These are phyloP conservation scores for Phalanger gymnotis DNA, from an alignment of 2,797 vertebrate species.

Conservation along the genomic window DNA sequence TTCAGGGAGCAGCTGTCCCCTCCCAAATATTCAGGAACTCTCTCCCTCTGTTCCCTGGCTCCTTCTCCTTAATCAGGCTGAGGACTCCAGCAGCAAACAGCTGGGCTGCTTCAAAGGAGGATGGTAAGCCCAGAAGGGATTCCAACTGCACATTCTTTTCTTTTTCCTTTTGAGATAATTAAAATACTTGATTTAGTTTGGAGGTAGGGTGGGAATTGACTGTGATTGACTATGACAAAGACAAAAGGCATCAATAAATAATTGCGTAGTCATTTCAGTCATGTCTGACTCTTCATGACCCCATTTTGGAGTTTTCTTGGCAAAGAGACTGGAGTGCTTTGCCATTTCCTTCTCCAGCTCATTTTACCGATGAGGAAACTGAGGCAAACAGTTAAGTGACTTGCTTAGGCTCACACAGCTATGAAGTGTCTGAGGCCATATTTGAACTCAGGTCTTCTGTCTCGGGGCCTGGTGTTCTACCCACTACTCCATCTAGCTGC, in stretches of 20 bases:
- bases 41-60: background rate
- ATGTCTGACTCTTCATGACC: background rate
- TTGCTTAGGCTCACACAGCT: background rate
- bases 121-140: background rate
- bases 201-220: background rate
- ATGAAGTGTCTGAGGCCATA: background rate
- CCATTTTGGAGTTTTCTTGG: background rate
- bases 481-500: background rate
- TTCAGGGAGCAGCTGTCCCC: background rate
- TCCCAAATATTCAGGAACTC: background rate
- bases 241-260: background rate
- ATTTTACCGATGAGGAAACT: background rate
- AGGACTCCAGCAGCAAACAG: background rate
- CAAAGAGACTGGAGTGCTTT: background rate
- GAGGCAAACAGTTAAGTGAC: background rate
- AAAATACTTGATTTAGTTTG: background rate
- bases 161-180: background rate
- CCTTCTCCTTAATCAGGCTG: background rate
- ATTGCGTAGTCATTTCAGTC: background rate
- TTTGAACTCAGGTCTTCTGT: background rate
- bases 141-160: background rate
- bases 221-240: background rate
- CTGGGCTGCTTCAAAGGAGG: background rate
- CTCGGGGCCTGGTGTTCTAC: background rate
- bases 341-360: background rate